These are phyloP conservation scores for Fratercula arctica DNA, from an alignment of 2,797 vertebrate species.

Conservation along the genomic window DNA sequence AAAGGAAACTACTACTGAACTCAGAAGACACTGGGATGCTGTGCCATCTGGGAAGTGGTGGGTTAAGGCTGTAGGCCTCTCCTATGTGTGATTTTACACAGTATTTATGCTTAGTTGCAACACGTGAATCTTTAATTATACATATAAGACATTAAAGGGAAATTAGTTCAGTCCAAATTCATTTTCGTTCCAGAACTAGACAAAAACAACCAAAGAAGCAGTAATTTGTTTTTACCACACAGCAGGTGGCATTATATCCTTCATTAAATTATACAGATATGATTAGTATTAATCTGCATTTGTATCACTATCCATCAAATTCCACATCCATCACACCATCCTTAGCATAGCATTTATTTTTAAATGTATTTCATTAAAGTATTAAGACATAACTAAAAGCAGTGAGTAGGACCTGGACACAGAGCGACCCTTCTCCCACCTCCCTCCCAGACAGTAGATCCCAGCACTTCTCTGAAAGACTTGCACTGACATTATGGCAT, in stretches of 20 bases:
- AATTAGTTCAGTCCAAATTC: slow-evolving; percentile 26
- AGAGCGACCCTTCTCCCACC: neutral
- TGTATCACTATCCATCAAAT: slow-evolving; percentile 31
- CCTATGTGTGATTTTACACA: neutral
- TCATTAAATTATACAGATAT: slow-evolving; percentile 51
- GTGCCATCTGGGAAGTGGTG: neutral
- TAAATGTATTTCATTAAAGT: neutral
- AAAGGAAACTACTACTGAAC: neutral
- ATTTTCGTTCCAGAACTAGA: slow-evolving; percentile 46
- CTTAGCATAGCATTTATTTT: slow-evolving; percentile 29
- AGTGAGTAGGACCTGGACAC: neutral
- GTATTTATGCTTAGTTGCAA: neutral
- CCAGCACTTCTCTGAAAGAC: neutral
- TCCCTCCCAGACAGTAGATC: neutral
- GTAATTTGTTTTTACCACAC: slow-evolving; percentile 38
- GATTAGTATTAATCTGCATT: slow-evolving; percentile 52
- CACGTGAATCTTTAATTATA: neutral
- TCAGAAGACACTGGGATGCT: neutral
- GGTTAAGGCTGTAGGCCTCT: neutral
- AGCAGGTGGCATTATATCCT: slow-evolving; percentile 57
- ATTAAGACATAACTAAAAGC: neutral
- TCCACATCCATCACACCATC: neutral
- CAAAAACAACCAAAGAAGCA: slow-evolving; percentile 39
- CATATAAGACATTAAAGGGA: neutral
- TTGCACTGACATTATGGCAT: neutral